Base-by-base conservation (phyloP, 2,888 invertebrate species). In the Eristalis arbustorum region DNA sequence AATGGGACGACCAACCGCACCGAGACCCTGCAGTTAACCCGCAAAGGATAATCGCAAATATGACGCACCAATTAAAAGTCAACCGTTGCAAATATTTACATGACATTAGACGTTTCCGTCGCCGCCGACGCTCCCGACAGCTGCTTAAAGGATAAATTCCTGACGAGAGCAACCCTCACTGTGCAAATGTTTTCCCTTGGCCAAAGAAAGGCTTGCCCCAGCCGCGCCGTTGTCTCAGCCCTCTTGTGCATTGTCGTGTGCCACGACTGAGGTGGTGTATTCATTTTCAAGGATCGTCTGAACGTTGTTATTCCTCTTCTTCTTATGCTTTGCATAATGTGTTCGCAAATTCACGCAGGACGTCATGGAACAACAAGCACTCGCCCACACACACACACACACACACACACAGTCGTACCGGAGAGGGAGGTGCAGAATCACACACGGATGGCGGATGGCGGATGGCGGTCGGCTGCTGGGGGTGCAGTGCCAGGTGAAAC, bases 51-150 rank as follows among this genome's bases (percentile, higher is more conserved):
- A 66, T 62, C 63, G 57, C 72, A 80, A 84, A 80, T 80, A 77
- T 85, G 76, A 73, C 72, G 81, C 82, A 81, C 76, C 85, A 85
- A 85, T 85, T 85, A 85, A 85, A 85, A 81, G 76, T 85, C 85
- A 85, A 81, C 81, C 76, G 68, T 63, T n/a, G 76, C 59, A 85
- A 85, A 85, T 85, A 77, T 85, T 85, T 85, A 69, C 85, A 85
- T 77, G 76, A 85, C 68, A 82, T 81, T 64, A 81, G 76, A 81
- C 64, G 76, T 63, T 81, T 56, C 68, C 61, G 56, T 72, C 62
- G 37, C 67, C n/a, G 40, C 13, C 18, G n/a, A 6, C 62, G 37
- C 67, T 22, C 56, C 13, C 18, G n/a, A 6, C 59, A 13, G 6
- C 25, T 22, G 42, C 64, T 56, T 56, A 71, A 64, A 14, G 56